Percentiles rank a stretch among this genome's conserved stretches.
phyloP scores from a whole-genome alignment of 2,113 vertebrate species.

The Shinisaurus crocodilurus region DNA sequence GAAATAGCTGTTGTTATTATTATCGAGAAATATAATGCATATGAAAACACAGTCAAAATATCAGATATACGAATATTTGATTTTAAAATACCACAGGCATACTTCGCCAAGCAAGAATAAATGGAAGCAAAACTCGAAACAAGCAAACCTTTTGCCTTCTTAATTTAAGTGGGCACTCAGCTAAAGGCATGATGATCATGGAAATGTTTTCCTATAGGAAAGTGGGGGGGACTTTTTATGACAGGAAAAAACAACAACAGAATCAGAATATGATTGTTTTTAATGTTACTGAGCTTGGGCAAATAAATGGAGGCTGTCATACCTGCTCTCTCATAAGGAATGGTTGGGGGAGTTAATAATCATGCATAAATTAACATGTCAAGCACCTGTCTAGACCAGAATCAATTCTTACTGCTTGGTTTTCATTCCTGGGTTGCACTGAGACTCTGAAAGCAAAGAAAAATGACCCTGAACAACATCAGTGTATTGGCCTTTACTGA shows the following conservation, averaged over 20 bases:
- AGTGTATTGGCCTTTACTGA: too few species aligned
- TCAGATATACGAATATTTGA: background rate
- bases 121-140: background rate
- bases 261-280: background rate
- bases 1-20: background rate
- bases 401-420: too few species aligned
- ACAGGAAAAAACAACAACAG: background rate
- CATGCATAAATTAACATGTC: too few species aligned
- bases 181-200: background rate
- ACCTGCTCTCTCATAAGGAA: background rate
- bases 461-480: too few species aligned
- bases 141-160: background rate
- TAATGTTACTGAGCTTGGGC: background rate
- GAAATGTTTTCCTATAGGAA: background rate
- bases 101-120: background rate
- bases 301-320: background rate
- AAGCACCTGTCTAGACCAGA: too few species aligned
- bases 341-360: background rate
- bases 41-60: conserved; percentile 2
- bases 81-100: conserved; percentile 13
- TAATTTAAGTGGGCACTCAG: background rate
- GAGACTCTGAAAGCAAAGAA: too few species aligned
- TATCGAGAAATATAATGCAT: conserved; percentile 2
- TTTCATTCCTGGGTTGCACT: too few species aligned
- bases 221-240: background rate